phyloP scores from a whole-genome alignment of 2,113 vertebrate genomes.

The Dunckerocampus dactyliophorus region DNA sequence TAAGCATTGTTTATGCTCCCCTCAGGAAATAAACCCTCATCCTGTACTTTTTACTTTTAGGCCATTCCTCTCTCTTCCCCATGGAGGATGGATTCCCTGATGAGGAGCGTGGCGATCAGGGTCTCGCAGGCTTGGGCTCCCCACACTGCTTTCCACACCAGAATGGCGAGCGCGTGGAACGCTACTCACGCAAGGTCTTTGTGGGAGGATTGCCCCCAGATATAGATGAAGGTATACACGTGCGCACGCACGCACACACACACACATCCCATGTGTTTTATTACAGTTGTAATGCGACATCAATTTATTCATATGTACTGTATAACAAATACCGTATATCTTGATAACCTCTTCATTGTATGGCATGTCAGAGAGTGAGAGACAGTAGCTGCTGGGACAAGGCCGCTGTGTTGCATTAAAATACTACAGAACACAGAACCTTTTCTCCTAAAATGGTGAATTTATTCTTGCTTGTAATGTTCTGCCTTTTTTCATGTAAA shows the following conservation, averaged over 20 bases:
- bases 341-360: too few relatives aligned
- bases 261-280: too few relatives aligned
- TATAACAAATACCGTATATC: too few relatives aligned
- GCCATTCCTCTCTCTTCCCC: conserved; percentile 96
- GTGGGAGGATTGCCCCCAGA: conserved; percentile 95
- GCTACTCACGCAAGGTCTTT: conserved; percentile 97
- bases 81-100: conserved; percentile 98
- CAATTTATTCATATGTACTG: too few relatives aligned
- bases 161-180: conserved; percentile 96
- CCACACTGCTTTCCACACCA: conserved; percentile 97
- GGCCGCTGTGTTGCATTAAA: too few relatives aligned
- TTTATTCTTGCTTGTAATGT: too few relatives aligned
- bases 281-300: too few relatives aligned
- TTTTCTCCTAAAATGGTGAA: background rate
- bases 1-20: background rate
- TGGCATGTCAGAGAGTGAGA: too few relatives aligned
- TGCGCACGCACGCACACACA: too few relatives aligned
- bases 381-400: too few relatives aligned
- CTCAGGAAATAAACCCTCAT: conserved; percentile 15
- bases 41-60: conserved; percentile 58
- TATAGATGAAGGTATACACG: conserved; percentile 90
- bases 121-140: conserved; percentile 86
- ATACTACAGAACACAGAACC: too few relatives aligned
- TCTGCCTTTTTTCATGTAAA: too few relatives aligned
- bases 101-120: conserved; percentile 93